Evolutionary conservation across 2,113 vertebrate species (phyloP).

Genomic region (Alaudala cheleensis): DNA sequence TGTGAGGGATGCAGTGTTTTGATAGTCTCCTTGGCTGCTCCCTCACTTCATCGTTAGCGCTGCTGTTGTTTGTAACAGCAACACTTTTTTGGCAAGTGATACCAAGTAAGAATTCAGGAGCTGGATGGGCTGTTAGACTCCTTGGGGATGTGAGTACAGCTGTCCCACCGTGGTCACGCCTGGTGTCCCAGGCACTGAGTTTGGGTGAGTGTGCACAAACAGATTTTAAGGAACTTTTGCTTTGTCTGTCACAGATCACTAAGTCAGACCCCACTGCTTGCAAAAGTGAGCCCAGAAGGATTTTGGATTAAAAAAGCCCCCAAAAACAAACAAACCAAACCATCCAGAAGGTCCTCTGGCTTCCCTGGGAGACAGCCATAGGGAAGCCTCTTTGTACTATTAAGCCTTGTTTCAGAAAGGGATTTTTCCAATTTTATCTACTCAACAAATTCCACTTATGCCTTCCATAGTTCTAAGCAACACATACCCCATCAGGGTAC

Average conservation of each 20-base stretch:
- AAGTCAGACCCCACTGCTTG: background rate
- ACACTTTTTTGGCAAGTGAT: slow-evolving; percentile 4
- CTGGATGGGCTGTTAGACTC: accelerated
- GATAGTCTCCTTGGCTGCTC: slow-evolving; percentile 4
- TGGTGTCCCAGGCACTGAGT: background rate
- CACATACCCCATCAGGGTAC: accelerated
- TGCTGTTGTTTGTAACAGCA: slow-evolving; percentile 42
- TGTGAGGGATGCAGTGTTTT: slow-evolving; percentile 2
- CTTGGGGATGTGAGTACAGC: background rate
- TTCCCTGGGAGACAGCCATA: background rate
- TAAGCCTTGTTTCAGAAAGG: background rate
- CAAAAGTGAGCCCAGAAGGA: background rate
- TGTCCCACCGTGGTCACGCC: background rate
- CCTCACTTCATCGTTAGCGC: background rate
- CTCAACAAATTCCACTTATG: background rate
- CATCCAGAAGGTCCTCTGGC: background rate
- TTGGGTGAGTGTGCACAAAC: accelerated
- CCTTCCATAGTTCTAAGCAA: background rate
- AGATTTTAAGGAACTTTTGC: background rate
- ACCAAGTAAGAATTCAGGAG: background rate
- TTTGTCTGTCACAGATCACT: background rate
- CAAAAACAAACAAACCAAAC: background rate
- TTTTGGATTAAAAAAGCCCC: background rate
- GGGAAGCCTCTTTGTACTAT: background rate
- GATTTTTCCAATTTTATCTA: background rate